Base-by-base conservation (phyloP, 1,140 invertebrate species). In the Pissodes strobi region DNA sequence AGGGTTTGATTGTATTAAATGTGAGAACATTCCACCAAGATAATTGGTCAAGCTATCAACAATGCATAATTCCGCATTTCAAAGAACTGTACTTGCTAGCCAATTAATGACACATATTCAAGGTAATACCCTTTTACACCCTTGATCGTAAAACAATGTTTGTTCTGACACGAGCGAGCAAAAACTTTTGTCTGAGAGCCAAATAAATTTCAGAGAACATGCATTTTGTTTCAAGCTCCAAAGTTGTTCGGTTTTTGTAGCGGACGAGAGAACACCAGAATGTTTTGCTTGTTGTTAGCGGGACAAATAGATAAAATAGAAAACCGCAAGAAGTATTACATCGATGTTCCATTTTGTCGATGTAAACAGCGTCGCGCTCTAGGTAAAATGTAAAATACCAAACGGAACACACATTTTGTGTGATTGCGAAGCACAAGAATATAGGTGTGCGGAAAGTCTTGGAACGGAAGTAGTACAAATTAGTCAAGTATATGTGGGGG, bases 241-340 rank as follows among this genome's bases (percentile, higher is more conserved):
- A 19, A 55, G 30, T 39, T 39, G 34, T 39, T 39, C 34, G 37
- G 39, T 39, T 55, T 55, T 55, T 55, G n/a, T 52, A n/a, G 15
- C 12, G 30, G 17, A 10, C 18, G 34, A 39, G 5, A 13, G 18
- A 39, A 55, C 19, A 41, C 52, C 52, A 39, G 34, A 39, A 39
- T 18, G 34, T 39, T 55, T 38, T 39, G 17, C 52, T 39, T 55
- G 52, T 55, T 55, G 52, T 55, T 55, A 41, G 37, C 8, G 37
- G 19, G 52, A 39, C 52, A 39, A 55, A 39, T 55, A 55, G 52
- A 55, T 39, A 55, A 55, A 55, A 55, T 38, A 55, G 51, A 53
- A 30, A 53, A 18, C 51, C 15, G 15, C 19, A 53, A 53, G 51
- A 37, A 53, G 27, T 53, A 37, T 53, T 49, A n/a, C 18, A 12